phyloP scores from a whole-genome alignment of 1,140 invertebrate species.

The Lasaia peninsularis region DNA sequence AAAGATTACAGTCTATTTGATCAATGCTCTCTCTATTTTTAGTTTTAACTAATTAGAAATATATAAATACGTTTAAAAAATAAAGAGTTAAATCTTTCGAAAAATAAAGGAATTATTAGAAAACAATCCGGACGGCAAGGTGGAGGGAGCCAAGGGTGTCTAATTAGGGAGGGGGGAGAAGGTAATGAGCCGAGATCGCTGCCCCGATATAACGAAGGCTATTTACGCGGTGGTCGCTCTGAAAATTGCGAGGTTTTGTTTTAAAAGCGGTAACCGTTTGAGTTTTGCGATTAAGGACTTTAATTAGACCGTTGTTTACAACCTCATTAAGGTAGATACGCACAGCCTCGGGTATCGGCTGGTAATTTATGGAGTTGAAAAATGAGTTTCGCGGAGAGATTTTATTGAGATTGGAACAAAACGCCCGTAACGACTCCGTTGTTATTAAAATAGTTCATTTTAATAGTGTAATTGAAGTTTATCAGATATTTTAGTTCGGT shows the following conservation, averaged over 20 bases:
- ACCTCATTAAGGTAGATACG: conserved; percentile 68
- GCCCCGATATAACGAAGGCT: conserved; percentile 71
- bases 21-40: background rate
- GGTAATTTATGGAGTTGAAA: conserved; percentile 73
- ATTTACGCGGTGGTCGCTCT: conserved; percentile 72
- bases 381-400: conserved; percentile 56
- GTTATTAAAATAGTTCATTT: conserved; percentile 8
- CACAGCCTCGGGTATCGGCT: conserved; percentile 61
- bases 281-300: conserved; percentile 77
- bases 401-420: conserved; percentile 35
- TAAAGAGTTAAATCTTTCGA: conserved; percentile 53
- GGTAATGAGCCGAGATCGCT: conserved; percentile 75
- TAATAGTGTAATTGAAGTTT: too few relatives aligned
- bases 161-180: conserved; percentile 69
- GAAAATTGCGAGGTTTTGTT: conserved; percentile 74
- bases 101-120: conserved; percentile 73
- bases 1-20: too few relatives aligned
- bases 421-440: conserved; percentile 21
- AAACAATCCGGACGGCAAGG: conserved; percentile 60
- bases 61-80: conserved; percentile 30
- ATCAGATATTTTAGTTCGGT: too few relatives aligned
- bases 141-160: conserved; percentile 51
- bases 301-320: conserved; percentile 76
- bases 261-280: conserved; percentile 75
- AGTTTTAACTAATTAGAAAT: background rate